Base-by-base conservation (phyloP, 2,113 vertebrate species). In the Pelmatolapia mariae region DNA sequence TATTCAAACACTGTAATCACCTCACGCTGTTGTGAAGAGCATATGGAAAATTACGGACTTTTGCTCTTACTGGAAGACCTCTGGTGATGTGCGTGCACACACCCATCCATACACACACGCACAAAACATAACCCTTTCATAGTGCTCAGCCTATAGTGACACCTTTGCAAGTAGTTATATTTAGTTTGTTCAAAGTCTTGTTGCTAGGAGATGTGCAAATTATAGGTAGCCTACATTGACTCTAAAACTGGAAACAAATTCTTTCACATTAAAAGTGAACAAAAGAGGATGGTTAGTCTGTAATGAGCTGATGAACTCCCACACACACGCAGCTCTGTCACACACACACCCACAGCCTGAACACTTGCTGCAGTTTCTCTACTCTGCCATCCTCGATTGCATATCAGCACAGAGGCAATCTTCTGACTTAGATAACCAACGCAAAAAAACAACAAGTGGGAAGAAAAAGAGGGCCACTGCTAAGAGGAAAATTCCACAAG, bases 171-270 rank as follows among this genome's bases (percentile, higher is more conserved):
- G 86, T 63, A 89, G 92, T 93, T 96, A 96, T 95, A 96, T 96
- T 94, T 96, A 95, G 95, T 95, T 94, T 92, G 83, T 95, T 94
- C 92, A 93, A 95, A 95, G 91, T 94, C 93, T 89, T 94, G 95
- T 96, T 96, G 96, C 95, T 96, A 96, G 96, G 96, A 95, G 95
- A 96, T 96, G 90, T 87, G 93, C 91, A 93, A 95, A 95, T 95
- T 93, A 94, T 94, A 94, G 91, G 80, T 94, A 91, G 81, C 86
- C 89, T 93, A 91, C 90, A 92, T 90, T 82, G 90, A 88, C 81
- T 93, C 84, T 89, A 90, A 94, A 96, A 91, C 29, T 89, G 87
- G 86, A 89, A 89, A 92, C 91, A 89, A 86, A 95, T 95, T 94
- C 80, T 83, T 90, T 84, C 79, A 83, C 84, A 92, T 94, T 90